phyloP scores from a whole-genome alignment of 2,113 vertebrate genomes.

The Corythoichthys intestinalis region DNA sequence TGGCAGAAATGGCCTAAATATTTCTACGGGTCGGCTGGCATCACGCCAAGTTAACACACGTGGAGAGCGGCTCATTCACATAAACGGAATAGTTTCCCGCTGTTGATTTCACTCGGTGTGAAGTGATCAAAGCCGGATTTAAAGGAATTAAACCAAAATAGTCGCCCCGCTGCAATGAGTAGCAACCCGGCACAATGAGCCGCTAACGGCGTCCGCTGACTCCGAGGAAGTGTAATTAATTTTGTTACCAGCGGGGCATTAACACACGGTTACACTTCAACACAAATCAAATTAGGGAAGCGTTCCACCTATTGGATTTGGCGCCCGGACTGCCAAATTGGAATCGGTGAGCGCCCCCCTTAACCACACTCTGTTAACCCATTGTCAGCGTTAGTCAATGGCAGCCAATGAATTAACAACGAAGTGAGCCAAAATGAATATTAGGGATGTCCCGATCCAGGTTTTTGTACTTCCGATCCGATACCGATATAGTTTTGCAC shows the following conservation, averaged over 20 bases:
- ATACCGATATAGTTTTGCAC: too few relatives aligned
- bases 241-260: neutral
- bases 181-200: neutral
- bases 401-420: too few relatives aligned
- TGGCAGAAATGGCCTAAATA: too few relatives aligned
- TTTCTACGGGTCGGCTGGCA: neutral
- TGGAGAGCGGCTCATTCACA: neutral
- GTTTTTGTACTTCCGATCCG: too few relatives aligned
- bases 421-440: too few relatives aligned
- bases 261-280: neutral
- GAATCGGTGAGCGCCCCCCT: too few relatives aligned
- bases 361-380: too few relatives aligned
- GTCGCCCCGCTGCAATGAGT: neutral
- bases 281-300: neutral
- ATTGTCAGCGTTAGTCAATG: too few relatives aligned
- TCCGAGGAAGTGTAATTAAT: slow-evolving; percentile 12
- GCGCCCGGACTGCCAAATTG: neutral
- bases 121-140: neutral
- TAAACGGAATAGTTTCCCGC: slow-evolving; percentile 14
- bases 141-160: slow-evolving; percentile 4
- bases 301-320: neutral
- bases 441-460: too few relatives aligned
- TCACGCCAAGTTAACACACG: neutral
- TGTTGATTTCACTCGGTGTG: neutral
- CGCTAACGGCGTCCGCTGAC: neutral